phyloP scores from a whole-genome alignment of 1,140 invertebrate species.

The Babylonia areolata region DNA sequence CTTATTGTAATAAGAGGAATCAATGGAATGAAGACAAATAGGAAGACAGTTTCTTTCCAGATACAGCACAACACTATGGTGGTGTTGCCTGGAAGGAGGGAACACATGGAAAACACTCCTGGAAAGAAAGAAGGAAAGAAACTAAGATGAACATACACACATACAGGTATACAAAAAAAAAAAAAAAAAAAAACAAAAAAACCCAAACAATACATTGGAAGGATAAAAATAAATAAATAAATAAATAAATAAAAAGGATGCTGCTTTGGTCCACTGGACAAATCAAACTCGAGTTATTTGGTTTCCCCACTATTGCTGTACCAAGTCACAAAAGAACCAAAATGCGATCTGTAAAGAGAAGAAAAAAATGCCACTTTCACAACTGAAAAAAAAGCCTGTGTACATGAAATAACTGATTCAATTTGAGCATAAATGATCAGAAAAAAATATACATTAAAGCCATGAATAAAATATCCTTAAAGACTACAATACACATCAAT shows the following conservation, averaged over 20 bases:
- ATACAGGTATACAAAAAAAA: no score
- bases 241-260: neutral
- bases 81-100: neutral
- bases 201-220: no score
- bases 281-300: slow-evolving; percentile 8
- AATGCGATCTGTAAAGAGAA: neutral
- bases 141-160: no score
- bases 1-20: neutral
- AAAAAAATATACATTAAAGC: neutral
- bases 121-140: no score
- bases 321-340: neutral
- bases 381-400: neutral
- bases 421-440: neutral
- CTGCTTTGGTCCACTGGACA: neutral
- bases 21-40: neutral
- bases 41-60: neutral
- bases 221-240: no score
- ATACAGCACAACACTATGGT: neutral
- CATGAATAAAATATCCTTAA: neutral
- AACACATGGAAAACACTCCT: neutral
- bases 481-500: neutral
- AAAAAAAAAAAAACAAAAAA: no score
- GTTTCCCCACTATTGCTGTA: neutral
- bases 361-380: neutral
- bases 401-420: neutral